A percentile compares a stretch with the other conserved stretches of the same genome.
These are phyloP conservation scores for Orchestia grillus DNA, from an alignment of 1,140 invertebrate genomes.

Conservation along the genomic window DNA sequence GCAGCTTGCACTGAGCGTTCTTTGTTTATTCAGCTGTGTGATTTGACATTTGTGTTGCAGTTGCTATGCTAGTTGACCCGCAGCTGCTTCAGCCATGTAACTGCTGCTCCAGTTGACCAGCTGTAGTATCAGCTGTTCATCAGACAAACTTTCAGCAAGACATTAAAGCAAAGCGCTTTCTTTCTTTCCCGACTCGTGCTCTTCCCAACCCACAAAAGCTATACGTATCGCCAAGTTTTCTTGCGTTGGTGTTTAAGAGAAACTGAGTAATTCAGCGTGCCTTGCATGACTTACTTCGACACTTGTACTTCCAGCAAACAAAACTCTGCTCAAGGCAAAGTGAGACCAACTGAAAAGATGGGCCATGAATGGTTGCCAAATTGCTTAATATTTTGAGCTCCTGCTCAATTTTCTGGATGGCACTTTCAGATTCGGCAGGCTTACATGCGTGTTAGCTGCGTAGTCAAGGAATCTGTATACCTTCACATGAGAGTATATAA, in stretches of 20 bases:
- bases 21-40: neutral
- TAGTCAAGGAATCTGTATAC: neutral
- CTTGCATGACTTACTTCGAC: neutral
- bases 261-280: neutral
- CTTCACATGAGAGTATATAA: neutral
- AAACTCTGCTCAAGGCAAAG: neutral
- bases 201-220: neutral
- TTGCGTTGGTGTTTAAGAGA: neutral
- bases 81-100: too few relatives aligned
- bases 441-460: neutral
- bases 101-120: too few relatives aligned
- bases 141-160: neutral
- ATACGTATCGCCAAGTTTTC: neutral
- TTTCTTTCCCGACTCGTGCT: neutral
- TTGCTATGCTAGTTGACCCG: neutral
- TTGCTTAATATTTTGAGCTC: too few relatives aligned
- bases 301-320: neutral
- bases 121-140: neutral
- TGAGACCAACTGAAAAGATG: neutral
- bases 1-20: neutral
- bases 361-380: too few relatives aligned
- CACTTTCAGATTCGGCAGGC: neutral
- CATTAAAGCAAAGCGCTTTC: neutral
- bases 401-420: neutral
- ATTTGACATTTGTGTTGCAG: neutral